Percentiles rank a stretch among this genome's conserved stretches.
Conservation (phyloP, 1,140 invertebrate species). For the Tetragnatha versicolor region DNA sequence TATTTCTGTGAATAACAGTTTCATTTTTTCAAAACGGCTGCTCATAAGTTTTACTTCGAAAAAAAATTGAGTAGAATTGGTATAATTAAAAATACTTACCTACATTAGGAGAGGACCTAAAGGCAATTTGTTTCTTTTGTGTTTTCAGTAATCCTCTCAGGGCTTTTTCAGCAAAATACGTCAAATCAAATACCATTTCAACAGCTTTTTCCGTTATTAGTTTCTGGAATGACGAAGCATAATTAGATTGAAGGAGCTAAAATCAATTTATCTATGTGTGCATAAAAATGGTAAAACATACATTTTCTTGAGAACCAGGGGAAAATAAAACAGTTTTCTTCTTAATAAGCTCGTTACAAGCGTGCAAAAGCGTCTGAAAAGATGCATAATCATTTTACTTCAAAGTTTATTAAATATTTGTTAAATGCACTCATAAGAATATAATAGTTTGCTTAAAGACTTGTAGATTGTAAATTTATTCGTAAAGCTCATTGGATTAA, state of each 20-base stretch:
- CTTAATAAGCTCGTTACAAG: slow-evolving; percentile 50
- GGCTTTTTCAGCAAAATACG: slow-evolving; percentile 31
- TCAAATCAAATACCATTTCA: slow-evolving; percentile 34
- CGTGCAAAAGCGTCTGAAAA: slow-evolving; percentile 45
- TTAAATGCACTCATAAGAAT: no score
- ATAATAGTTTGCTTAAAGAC: no score
- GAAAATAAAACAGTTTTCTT: slow-evolving; percentile 47
- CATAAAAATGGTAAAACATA: neutral
- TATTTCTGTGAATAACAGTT: no score
- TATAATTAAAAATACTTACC: slow-evolving; percentile 30
- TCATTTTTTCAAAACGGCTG: no score
- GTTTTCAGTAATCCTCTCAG: slow-evolving; percentile 40
- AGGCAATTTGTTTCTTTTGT: slow-evolving; percentile 39
- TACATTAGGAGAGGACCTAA: slow-evolving; percentile 36
- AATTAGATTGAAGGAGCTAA: no score
- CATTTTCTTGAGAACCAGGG: slow-evolving; percentile 52
- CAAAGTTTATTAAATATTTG: no score
- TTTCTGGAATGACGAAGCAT: slow-evolving; percentile 16
- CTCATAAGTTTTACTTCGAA: no score
- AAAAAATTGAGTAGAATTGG: no score
- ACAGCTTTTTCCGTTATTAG: slow-evolving; percentile 42
- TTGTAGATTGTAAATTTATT: no score
- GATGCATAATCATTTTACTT: no score
- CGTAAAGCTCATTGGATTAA: no score
- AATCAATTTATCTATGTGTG: neutral